Conservation (phyloP, 2,888 invertebrate species). For the Acanthoscelides obtectus region DNA sequence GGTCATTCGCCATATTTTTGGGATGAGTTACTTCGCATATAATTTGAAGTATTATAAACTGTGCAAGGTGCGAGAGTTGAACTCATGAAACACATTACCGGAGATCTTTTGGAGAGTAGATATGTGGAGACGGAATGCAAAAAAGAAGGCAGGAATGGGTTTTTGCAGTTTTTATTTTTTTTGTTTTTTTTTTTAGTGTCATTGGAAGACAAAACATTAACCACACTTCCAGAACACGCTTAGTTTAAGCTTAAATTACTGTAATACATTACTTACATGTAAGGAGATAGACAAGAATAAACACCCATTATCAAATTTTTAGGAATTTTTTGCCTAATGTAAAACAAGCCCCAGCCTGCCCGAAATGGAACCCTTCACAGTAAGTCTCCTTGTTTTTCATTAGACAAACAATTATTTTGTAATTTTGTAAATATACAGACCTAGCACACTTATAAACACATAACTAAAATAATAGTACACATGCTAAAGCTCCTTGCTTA, state of each 20-base stretch:
- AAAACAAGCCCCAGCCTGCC: constrained; percentile 8
- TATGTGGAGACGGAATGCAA: no score
- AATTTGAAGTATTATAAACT: no score
- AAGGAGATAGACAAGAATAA: constrained; percentile 36
- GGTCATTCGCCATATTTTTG: no score
- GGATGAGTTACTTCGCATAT: no score
- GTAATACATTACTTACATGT: constrained; percentile 31
- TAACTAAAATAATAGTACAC: constrained; percentile 16
- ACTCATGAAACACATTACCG: no score
- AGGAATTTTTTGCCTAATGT: constrained; percentile 22
- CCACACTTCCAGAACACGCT: constrained; percentile 31
- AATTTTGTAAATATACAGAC: constrained; percentile 20
- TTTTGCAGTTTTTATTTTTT: not conserved
- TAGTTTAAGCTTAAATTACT: constrained; percentile 32
- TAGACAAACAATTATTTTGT: constrained; percentile 22
- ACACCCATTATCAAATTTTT: constrained; percentile 35
- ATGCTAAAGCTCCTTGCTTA: constrained; percentile 6
- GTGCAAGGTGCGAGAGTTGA: no score
- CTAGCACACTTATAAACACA: constrained; percentile 19
- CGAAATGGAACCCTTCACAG: constrained; percentile 9
- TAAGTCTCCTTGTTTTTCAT: constrained; percentile 3
- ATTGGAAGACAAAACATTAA: constrained; percentile 38
- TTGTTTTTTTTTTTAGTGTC: constrained; percentile 37
- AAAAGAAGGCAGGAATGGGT: no score
- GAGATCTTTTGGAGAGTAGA: no score